Percentiles rank a stretch among this genome's conserved stretches.
These are phyloP conservation scores for Gallinago media DNA, from an alignment of 2,113 vertebrate genomes.

Conservation along the genomic window DNA sequence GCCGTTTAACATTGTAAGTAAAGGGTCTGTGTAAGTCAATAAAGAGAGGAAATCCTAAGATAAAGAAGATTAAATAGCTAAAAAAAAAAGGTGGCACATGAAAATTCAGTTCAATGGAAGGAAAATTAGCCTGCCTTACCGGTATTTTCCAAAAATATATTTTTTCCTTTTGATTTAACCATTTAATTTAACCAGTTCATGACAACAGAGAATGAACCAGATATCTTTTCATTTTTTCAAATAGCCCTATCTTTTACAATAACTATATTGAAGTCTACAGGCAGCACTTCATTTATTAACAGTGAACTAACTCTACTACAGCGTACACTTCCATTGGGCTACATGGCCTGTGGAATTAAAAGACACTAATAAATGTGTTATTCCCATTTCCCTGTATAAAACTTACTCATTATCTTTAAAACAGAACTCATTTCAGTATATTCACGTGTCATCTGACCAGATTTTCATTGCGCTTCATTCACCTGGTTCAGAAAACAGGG, in stretches of 20 bases:
- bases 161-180: not conserved
- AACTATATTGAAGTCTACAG: not conserved
- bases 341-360: not conserved
- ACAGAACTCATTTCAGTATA: not conserved
- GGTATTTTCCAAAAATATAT: too few species aligned
- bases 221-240: not conserved
- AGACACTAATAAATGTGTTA: not conserved
- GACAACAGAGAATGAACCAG: not conserved
- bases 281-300: not conserved
- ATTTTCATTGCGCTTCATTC: not conserved
- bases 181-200: not conserved
- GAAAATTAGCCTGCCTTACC: not conserved
- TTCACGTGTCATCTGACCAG: not conserved
- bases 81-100: not conserved
- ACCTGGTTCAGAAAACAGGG: not conserved
- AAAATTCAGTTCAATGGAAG: not conserved
- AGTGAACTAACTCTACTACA: not conserved
- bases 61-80: not conserved
- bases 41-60: not conserved
- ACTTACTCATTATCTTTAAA: fast-evolving
- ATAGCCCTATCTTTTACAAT: not conserved
- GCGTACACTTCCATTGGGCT: not conserved
- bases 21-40: not conserved
- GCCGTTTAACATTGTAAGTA: not conserved
- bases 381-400: not conserved